Percentiles rank a stretch among this genome's conserved stretches.
phyloP scores from a whole-genome alignment of 2,113 vertebrate genomes.

The Glaucidium brasilianum region DNA sequence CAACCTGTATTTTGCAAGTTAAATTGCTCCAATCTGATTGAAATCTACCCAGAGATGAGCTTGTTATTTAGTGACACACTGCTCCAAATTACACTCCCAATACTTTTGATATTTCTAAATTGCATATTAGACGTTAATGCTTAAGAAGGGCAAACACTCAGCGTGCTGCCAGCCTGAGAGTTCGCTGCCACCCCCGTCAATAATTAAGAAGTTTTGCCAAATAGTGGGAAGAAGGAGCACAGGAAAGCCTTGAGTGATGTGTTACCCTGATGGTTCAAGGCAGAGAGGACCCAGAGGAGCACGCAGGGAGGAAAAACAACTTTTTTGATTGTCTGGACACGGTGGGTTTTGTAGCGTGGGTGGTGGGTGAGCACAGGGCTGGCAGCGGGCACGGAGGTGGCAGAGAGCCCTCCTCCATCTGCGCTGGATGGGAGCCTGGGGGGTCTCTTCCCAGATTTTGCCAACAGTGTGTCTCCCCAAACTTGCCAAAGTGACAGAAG shows the following conservation, averaged over 20 bases:
- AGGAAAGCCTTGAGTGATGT: background rate
- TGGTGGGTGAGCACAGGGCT: background rate
- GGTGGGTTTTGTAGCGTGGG: background rate
- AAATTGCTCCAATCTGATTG: background rate
- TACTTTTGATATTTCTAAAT: background rate
- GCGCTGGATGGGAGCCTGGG: background rate
- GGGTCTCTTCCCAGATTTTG: background rate
- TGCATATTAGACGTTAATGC: background rate
- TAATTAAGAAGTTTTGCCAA: background rate
- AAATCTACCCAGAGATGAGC: background rate
- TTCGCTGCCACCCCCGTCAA: background rate
- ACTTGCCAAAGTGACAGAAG: slow-evolving; percentile 48
- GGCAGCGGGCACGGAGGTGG: background rate
- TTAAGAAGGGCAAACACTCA: background rate
- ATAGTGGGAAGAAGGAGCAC: background rate
- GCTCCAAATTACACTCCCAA: background rate
- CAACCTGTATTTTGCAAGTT: slow-evolving; percentile 33
- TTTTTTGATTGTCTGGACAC: rapidly evolving
- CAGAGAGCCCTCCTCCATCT: background rate
- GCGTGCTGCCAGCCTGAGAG: background rate
- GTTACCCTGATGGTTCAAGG: background rate
- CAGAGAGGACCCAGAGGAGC: background rate
- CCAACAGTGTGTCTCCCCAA: background rate
- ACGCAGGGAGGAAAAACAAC: rapidly evolving
- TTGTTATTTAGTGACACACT: background rate